Evolutionary conservation across 1,140 invertebrate species (phyloP).

Genomic region (Andrena cerasifolii): DNA sequence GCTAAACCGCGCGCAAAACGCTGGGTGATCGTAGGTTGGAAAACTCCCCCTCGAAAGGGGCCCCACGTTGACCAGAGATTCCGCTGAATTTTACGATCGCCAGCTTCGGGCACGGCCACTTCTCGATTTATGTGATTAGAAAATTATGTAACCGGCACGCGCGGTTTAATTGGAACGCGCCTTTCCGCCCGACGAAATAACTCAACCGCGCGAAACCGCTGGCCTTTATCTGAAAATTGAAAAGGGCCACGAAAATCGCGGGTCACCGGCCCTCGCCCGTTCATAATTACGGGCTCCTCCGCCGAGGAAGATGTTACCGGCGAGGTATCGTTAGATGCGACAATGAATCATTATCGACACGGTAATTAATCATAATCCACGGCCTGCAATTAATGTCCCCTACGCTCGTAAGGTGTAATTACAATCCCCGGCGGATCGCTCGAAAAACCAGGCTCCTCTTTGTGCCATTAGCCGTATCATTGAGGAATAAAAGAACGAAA

Average conservation of each 20-base stretch:
- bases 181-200: background rate
- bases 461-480: background rate
- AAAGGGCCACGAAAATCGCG: slow-evolving; percentile 37
- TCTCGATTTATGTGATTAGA: slow-evolving; percentile 12
- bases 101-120: background rate
- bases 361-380: slow-evolving; percentile 60
- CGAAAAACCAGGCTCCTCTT: slow-evolving; percentile 8
- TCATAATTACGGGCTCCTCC: slow-evolving; percentile 35
- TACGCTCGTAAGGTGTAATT: slow-evolving; percentile 47
- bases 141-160: slow-evolving; percentile 31
- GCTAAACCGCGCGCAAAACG: no score
- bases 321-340: slow-evolving; percentile 46
- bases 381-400: slow-evolving; percentile 58
- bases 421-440: slow-evolving; percentile 14
- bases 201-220: background rate
- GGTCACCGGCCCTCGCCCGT: slow-evolving; percentile 30
- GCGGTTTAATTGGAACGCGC: slow-evolving; percentile 27
- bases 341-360: slow-evolving; percentile 64
- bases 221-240: slow-evolving; percentile 42
- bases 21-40: no score
- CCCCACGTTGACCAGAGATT: background rate
- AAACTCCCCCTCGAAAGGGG: no score
- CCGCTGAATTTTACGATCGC: slow-evolving; percentile 12
- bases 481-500: background rate
- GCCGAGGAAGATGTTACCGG: slow-evolving; percentile 58